Evolutionary conservation across 2,113 vertebrate genomes (phyloP).

Genomic region (Atractosteus spatula): DNA sequence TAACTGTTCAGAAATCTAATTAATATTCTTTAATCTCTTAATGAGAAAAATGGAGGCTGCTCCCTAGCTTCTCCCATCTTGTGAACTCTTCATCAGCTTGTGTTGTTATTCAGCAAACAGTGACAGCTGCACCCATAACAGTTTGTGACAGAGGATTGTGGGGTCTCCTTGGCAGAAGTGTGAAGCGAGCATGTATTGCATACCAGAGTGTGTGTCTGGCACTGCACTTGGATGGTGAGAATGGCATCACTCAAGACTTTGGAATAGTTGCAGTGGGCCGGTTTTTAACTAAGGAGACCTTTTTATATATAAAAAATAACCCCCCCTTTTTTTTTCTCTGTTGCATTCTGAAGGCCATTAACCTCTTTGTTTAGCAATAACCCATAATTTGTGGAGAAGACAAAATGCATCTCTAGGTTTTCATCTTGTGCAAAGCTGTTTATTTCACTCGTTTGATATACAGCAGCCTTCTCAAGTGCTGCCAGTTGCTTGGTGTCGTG

Average conservation of each 20-base stretch:
- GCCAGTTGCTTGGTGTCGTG: not conserved
- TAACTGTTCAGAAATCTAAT: not conserved
- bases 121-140: slow-evolving; percentile 3
- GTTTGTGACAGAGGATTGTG: not conserved
- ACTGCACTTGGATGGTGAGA: not conserved
- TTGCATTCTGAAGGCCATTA: no score
- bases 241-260: not conserved
- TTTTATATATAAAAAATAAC: no score
- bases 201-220: not conserved
- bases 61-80: not conserved
- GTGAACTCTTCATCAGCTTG: not conserved
- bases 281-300: no score
- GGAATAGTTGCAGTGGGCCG: not conserved
- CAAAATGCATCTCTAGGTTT: not conserved
- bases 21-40: not conserved
- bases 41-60: not conserved
- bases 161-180: not conserved
- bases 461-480: not conserved
- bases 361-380: no score
- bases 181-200: not conserved
- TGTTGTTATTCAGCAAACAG: not conserved
- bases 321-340: no score
- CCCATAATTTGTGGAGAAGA: no score
- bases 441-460: not conserved
- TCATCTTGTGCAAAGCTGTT: not conserved